Evolutionary conservation across 1,140 invertebrate genomes (phyloP).

Genomic region (Hypothenemus hampei): DNA sequence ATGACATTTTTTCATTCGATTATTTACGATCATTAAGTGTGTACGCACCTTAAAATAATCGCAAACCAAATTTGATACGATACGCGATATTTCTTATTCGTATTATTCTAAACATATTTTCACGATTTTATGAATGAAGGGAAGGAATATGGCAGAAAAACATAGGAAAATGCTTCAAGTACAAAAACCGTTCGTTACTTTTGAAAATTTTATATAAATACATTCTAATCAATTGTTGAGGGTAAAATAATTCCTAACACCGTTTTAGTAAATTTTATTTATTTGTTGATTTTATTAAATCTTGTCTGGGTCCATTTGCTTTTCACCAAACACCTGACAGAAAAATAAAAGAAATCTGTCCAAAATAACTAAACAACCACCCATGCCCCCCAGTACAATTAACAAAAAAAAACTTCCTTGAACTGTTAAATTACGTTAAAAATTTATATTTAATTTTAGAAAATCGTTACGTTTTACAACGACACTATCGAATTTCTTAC

Average conservation of each 20-base stretch:
- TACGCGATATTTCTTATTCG: no score
- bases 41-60: no score
- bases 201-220: slow-evolving; percentile 46
- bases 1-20: no score
- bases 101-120: background rate
- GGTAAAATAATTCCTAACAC: slow-evolving; percentile 43
- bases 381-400: background rate
- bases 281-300: background rate
- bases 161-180: slow-evolving; percentile 46
- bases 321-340: background rate
- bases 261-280: slow-evolving; percentile 38
- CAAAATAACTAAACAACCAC: no score
- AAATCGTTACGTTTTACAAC: slow-evolving; percentile 18
- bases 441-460: slow-evolving; percentile 22
- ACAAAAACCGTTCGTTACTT: slow-evolving; percentile 47
- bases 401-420: slow-evolving; percentile 7
- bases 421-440: slow-evolving; percentile 15
- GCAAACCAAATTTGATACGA: no score
- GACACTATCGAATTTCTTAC: background rate
- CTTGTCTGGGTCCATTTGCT: no score
- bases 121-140: slow-evolving; percentile 10
- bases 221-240: slow-evolving; percentile 44
- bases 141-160: slow-evolving; percentile 39
- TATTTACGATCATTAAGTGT: no score
- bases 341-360: no score